Base-by-base conservation (phyloP, 2,797 vertebrate genomes). In the Rhinichthys osculus region DNA sequence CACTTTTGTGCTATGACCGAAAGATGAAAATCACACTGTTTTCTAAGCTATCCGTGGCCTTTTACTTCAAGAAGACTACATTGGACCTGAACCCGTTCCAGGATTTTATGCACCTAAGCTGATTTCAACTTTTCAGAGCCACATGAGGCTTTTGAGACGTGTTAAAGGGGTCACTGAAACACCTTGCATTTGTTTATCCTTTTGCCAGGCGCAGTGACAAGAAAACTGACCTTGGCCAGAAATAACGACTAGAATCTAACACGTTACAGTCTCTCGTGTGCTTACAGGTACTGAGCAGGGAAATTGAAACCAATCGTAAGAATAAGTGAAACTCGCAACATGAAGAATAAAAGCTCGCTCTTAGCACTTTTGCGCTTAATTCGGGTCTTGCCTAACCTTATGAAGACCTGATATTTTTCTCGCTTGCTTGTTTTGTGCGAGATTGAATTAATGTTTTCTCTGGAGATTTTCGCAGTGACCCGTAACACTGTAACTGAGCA, bases 391-490 rank as follows among this genome's bases (percentile, higher is more conserved):
- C 40, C 70, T 79, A 66, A 78, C 76, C 80, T 78, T 59, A 23
- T 17, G 27, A 50, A 64, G 72, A 71, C 59, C 35, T 35, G 54
- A 38, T 73, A 33, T 71, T 42, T 78, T 82, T 54, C n/a, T 85
- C 0, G 23, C 42, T 74, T 72, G 67, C 64, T 85, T 72, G 69
- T 85, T 72, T 83, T 70, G 52, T 54, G 76, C 2, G 33, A 23
- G 59, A 78, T 13, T 87, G 80, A 88, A 78, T 88, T 70, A 66
- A 78, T 83, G 42, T 79, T 80, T 88, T 69, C 87, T 83, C 81
- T n/a, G 38, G 84, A 86, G 87, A 79, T 86, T 83, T 59, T 74
- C 0, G 44, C 81, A 38, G 59, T 83, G 87, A 86, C 84, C 80
- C 8, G 14, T 42, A 57, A 74, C 17, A 19, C 81, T 78, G 73